Evolutionary conservation across 2,888 invertebrate species (phyloP), one percentile per base, ranked within the genome.

Genomic region (Salpingus planirostris): DNA sequence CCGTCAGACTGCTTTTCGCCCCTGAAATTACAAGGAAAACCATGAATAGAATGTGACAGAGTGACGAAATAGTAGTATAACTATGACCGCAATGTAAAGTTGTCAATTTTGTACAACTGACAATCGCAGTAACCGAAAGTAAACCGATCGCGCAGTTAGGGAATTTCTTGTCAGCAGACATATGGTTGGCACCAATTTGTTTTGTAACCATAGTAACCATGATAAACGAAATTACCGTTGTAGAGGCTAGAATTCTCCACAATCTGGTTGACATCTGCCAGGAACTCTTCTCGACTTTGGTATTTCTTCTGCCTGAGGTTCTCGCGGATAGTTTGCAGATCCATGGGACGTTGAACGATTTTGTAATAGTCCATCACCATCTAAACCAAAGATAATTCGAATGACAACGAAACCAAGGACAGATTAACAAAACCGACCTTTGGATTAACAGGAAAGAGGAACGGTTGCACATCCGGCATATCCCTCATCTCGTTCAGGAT

Each of bases 231-330:
- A n/a, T n/a, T n/a, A 71, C 90, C 96, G 65, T 97, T 97, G 56
- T 95, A 97, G 1, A 89, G 65, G 3, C 78, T 78, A 6, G 95
- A 93, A 66, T 99, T 99, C 55, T 93, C 90, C 0, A 93, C 86
- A 46, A 99, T 95, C 63, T 91, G 90, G 65, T 90, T 88, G 2
- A 98, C 86, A 64, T 99, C 98, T 0, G 84, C 82, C 0, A 98
- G 68, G 64, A 97, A 97, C 47, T 91, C 89, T 59, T 93, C 93
- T n/a, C 98, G 74, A 46, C 86, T 89, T 55, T 89, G 89, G 60
- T 99, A 99, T 49, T 85, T 84, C 49, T 88, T 87, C 58, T 87
- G 81, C 0, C 90, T 69, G 11, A 91, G 66, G 59, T 88, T 88
- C 49, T 93, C 95, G 22, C 95, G 71, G 50, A 99, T 95, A 0